These are phyloP conservation scores for Numenius phaeopus DNA, from an alignment of 2,797 vertebrate genomes.

Conservation along the genomic window DNA sequence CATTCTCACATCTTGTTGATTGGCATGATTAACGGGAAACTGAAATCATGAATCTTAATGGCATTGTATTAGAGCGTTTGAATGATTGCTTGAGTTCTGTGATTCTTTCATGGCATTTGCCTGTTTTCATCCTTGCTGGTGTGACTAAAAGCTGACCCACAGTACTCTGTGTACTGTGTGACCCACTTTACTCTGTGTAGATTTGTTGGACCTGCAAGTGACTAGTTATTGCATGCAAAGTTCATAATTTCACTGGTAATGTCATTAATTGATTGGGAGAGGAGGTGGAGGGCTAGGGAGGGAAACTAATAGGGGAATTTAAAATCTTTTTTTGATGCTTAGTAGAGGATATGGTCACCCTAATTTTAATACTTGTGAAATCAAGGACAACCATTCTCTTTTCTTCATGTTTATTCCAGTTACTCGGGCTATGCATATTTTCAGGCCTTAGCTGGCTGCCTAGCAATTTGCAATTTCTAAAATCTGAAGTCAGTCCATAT, in stretches of 20 bases:
- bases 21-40: slow-evolving; percentile 26
- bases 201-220: neutral
- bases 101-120: slow-evolving; percentile 1
- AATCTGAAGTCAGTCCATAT: neutral
- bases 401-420: neutral
- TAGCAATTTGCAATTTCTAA: neutral
- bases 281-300: neutral
- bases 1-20: neutral
- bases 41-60: neutral
- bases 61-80: neutral
- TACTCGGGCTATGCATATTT: neutral
- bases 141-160: neutral
- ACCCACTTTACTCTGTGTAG: neutral
- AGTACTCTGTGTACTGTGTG: neutral
- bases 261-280: neutral
- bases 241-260: neutral
- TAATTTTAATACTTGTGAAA: neutral
- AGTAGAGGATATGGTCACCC: neutral
- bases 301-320: neutral
- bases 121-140: neutral
- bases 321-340: neutral
- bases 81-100: neutral
- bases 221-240: rapidly evolving
- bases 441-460: neutral
- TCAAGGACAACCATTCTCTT: neutral